Percentiles rank a stretch among this genome's conserved stretches.
Evolutionary conservation across 2,113 vertebrate species (phyloP).

Genomic region (Murina feae): DNA sequence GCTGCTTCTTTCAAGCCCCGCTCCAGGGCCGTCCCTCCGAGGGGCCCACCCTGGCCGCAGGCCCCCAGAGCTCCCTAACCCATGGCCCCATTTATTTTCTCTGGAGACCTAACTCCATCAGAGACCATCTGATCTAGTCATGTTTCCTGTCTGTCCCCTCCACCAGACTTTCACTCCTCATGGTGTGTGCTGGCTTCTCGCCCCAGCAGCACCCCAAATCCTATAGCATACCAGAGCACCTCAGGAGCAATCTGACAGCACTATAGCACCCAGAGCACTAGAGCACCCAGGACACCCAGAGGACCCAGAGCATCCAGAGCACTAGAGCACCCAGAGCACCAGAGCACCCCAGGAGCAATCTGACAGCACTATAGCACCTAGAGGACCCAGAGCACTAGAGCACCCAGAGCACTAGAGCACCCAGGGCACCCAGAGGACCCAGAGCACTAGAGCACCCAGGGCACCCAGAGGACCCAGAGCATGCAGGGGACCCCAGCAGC

Average conservation of each 20-base stretch:
- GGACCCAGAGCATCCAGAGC: too few species aligned
- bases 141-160: background rate
- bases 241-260: background rate
- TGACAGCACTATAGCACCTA: background rate
- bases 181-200: rapidly evolving
- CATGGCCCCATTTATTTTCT: rapidly evolving
- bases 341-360: too few species aligned
- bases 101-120: rapidly evolving
- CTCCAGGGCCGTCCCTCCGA: background rate
- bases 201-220: too few species aligned
- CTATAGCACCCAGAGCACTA: background rate
- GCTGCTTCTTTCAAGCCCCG: background rate
- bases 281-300: too few species aligned
- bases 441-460: too few species aligned
- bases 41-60: background rate
- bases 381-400: too few species aligned
- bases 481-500: too few species aligned
- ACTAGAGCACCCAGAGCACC: too few species aligned
- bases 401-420: too few species aligned
- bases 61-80: background rate
- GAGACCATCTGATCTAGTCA: rapidly evolving
- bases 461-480: too few species aligned
- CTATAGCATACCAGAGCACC: background rate
- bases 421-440: too few species aligned
- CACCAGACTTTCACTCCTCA: background rate